These are phyloP conservation scores for Nebria salina DNA, from an alignment of 2,888 invertebrate species.

Conservation along the genomic window DNA sequence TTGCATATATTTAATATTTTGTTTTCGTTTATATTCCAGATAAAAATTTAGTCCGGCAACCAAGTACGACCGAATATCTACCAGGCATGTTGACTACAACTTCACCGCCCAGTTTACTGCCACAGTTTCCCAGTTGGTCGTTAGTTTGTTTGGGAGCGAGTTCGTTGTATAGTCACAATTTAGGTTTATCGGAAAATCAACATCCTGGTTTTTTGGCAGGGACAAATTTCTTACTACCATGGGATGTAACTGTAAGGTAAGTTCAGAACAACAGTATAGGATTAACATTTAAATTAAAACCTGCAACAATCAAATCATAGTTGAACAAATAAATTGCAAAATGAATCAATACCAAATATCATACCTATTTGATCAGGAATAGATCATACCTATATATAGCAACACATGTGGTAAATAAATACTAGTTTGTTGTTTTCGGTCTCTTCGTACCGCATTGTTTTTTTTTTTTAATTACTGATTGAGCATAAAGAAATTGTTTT, in stretches of 20 bases:
- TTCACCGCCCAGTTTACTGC: constrained; percentile 80
- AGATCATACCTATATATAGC: no score
- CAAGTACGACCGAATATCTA: constrained; percentile 89
- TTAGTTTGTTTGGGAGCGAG: constrained; percentile 90
- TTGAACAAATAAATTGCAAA: no score
- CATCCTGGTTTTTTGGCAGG: constrained; percentile 91
- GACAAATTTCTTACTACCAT: constrained; percentile 91
- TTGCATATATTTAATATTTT: constrained; percentile 6
- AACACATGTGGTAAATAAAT: no score
- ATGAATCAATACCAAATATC: no score
- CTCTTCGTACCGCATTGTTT: no score
- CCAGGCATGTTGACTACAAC: constrained; percentile 89
- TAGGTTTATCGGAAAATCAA: constrained; percentile 82
- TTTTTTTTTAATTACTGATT: no score
- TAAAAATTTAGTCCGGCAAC: constrained; percentile 71
- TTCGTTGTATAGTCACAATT: constrained; percentile 87
- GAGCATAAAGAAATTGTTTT: no score
- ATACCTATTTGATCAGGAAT: no score
- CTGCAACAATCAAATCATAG: neutral
- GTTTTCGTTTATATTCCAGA: constrained; percentile 58
- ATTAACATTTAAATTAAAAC: neutral
- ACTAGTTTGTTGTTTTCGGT: no score
- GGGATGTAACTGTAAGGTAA: constrained; percentile 80
- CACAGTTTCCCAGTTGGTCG: constrained; percentile 91
- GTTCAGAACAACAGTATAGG: neutral